A percentile compares a stretch with the other conserved stretches of the same genome.
These are phyloP conservation scores for Stegastes partitus DNA, from an alignment of 2,113 vertebrate species.

Conservation along the genomic window DNA sequence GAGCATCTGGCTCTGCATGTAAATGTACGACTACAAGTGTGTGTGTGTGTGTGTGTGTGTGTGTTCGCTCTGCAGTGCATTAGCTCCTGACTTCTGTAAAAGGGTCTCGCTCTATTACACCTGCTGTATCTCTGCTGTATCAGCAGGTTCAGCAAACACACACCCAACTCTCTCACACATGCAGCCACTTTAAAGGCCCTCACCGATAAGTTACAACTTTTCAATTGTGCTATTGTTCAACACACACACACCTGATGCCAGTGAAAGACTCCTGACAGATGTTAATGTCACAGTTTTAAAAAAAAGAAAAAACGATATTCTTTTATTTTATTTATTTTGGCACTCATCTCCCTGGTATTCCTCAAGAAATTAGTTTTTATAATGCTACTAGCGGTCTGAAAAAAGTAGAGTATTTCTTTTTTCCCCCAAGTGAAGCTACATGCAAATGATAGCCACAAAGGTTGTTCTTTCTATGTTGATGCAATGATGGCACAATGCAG, in stretches of 20 bases:
- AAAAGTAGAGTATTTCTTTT: too few relatives aligned
- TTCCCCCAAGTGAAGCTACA: too few relatives aligned
- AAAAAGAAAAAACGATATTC: too few relatives aligned
- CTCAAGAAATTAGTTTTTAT: too few relatives aligned
- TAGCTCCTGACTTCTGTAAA: slow-evolving; percentile 47
- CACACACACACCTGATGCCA: slow-evolving; percentile 1
- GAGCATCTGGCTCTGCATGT: background rate
- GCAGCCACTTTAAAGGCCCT: background rate
- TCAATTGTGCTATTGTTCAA: background rate
- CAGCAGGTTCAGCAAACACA: slow-evolving; percentile 48
- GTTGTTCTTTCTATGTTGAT: too few relatives aligned
- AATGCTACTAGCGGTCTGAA: too few relatives aligned
- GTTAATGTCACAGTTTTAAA: too few relatives aligned
- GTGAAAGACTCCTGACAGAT: background rate
- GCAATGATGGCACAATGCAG: too few relatives aligned
- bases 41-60: background rate
- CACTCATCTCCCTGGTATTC: too few relatives aligned
- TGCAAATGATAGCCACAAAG: too few relatives aligned
- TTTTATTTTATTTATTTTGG: too few relatives aligned
- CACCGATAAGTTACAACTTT: slow-evolving; percentile 1
- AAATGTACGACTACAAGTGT: background rate
- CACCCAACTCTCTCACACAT: slow-evolving; percentile 5
- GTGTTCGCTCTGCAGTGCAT: slow-evolving; percentile 26
- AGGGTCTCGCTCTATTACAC: slow-evolving; percentile 40
- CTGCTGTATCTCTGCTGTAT: slow-evolving; percentile 47